Percentiles rank a stretch among this genome's conserved stretches.
Evolutionary conservation across 2,888 invertebrate species (phyloP).

Genomic region (Ceramica pisi): DNA sequence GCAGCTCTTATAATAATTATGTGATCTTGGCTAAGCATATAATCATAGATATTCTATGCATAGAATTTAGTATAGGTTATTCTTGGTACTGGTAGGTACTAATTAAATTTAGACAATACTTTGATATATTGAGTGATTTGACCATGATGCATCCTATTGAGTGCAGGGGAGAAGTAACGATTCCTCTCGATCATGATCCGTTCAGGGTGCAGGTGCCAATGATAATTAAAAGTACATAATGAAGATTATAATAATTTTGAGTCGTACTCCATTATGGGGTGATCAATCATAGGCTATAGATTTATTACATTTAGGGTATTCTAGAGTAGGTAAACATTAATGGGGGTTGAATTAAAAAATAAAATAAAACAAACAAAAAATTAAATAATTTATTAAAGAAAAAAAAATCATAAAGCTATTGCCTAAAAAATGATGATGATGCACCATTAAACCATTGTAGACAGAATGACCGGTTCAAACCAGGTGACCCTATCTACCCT

Average conservation of each 20-base stretch:
- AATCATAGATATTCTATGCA: too few species aligned
- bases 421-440: not conserved
- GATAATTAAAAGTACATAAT: not conserved
- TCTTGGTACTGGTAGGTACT: not conserved
- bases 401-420: not conserved
- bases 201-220: not conserved
- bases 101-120: not conserved
- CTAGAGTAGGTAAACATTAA: not conserved
- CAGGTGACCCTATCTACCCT: not conserved
- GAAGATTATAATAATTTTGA: not conserved
- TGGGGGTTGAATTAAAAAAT: conserved; percentile 12
- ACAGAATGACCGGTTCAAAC: not conserved
- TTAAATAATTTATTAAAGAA: conserved; percentile 53
- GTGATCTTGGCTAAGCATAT: not conserved
- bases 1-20: not conserved
- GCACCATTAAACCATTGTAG: not conserved
- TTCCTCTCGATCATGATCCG: not conserved
- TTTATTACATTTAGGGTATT: too few species aligned
- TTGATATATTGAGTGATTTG: not conserved
- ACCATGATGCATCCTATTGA: not conserved
- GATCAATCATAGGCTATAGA: not conserved
- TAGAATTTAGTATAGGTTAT: not conserved
- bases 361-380: conserved; percentile 61
- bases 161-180: not conserved
- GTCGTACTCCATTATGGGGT: not conserved